phyloP scores from a whole-genome alignment of 2,888 invertebrate species.

The Galeopsomyia nigrocyanea region DNA sequence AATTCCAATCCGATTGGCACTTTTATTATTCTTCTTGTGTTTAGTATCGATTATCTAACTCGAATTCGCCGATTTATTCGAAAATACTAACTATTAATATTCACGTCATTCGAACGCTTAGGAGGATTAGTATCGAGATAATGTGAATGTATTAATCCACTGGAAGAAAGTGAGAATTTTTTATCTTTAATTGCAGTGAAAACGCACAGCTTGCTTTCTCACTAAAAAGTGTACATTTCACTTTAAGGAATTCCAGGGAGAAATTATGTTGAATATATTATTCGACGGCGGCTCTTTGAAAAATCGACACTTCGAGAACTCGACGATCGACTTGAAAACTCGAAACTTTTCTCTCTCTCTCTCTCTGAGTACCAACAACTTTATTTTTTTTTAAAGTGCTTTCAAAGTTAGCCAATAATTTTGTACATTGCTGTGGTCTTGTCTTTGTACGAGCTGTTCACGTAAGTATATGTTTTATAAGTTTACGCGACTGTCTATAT shows the following conservation, averaged over 20 bases:
- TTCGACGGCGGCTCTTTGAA: slow-evolving; percentile 1
- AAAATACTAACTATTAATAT: too few relatives aligned
- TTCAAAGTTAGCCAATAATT: not conserved
- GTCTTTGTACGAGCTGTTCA: not conserved
- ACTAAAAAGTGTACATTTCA: slow-evolving; percentile 36
- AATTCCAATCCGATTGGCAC: too few relatives aligned
- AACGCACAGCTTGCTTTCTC: slow-evolving; percentile 35
- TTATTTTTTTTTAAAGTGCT: not conserved
- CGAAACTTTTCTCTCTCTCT: not conserved
- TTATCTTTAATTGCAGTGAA: slow-evolving; percentile 31
- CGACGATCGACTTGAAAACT: slow-evolving; percentile 9
- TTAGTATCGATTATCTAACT: too few relatives aligned
- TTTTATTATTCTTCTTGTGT: too few relatives aligned
- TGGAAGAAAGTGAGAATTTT: slow-evolving; percentile 37
- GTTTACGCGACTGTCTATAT: too few relatives aligned
- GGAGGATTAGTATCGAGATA: not conserved
- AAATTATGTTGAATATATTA: slow-evolving; percentile 39
- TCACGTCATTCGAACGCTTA: not conserved
- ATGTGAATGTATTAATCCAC: slow-evolving; percentile 6
- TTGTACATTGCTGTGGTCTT: slow-evolving; percentile 19
- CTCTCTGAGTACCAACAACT: not conserved
- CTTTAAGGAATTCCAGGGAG: slow-evolving; percentile 30
- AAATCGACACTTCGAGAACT: not conserved
- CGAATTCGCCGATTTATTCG: too few relatives aligned
- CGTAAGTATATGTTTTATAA: not conserved